Conservation (phyloP, 2,113 vertebrate genomes). For the Enhydra lutris region DNA sequence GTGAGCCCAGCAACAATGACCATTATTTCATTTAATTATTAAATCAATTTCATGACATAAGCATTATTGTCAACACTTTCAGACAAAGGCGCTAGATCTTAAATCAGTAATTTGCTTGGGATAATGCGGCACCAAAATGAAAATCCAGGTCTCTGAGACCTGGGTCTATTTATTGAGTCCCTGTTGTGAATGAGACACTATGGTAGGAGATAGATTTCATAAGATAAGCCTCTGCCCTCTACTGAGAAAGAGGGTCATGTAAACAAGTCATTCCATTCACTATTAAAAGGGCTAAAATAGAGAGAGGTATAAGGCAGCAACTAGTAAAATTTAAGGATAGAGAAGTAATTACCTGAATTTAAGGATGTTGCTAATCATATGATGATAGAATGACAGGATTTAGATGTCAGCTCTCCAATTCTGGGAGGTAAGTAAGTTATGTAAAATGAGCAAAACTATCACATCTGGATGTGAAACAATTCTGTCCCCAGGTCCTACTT, state of each 20-base stretch:
- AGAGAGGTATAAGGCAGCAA: neutral
- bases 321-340: neutral
- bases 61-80: slow-evolving; percentile 11
- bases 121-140: neutral
- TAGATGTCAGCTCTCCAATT: neutral
- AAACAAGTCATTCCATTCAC: neutral
- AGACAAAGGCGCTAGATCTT: neutral
- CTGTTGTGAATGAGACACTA: neutral
- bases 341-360: neutral
- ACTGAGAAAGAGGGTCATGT: neutral
- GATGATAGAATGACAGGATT: neutral
- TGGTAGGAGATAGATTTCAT: neutral
- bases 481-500: neutral
- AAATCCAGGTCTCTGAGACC: neutral
- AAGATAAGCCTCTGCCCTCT: neutral
- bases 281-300: neutral
- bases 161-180: neutral
- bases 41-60: neutral
- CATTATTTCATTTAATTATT: neutral
- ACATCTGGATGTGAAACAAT: neutral
- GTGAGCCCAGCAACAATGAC: neutral
- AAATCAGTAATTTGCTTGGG: neutral
- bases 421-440: neutral
- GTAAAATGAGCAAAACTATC: neutral
- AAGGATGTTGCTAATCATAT: neutral